Evolutionary conservation across 2,888 invertebrate species (phyloP).

Genomic region (Synanthedon formicaeformis): DNA sequence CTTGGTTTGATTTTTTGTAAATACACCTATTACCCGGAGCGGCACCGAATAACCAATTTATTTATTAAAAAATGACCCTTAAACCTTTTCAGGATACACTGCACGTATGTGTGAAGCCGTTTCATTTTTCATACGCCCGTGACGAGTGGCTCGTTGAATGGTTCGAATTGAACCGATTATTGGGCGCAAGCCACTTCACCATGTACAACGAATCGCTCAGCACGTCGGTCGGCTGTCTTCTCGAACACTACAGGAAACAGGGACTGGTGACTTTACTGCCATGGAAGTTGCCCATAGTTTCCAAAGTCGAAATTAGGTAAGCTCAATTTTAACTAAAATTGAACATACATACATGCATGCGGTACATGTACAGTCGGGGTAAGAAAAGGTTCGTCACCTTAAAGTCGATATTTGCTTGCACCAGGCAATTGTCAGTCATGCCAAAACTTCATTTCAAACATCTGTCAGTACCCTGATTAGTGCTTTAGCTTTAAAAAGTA

Average conservation of each 20-base stretch:
- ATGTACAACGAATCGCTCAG: constrained; percentile 93
- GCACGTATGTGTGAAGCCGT: constrained; percentile 90
- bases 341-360: no score
- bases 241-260: constrained; percentile 74
- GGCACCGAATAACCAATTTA: no score
- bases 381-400: no score
- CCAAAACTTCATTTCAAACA: no score
- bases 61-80: neutral
- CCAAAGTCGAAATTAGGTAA: constrained; percentile 84
- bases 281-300: constrained; percentile 88
- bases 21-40: no score
- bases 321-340: neutral
- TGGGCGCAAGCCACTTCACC: constrained; percentile 89
- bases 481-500: no score
- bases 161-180: constrained; percentile 85
- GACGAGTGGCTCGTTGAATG: constrained; percentile 88
- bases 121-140: constrained; percentile 89
- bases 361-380: no score
- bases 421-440: no score
- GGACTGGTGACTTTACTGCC: constrained; percentile 80
- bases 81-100: constrained; percentile 63
- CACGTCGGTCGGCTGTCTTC: constrained; percentile 79
- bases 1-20: no score
- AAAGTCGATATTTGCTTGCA: no score
- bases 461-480: no score